Conservation (phyloP, 2,113 vertebrate genomes). For the Pedionomus torquatus region DNA sequence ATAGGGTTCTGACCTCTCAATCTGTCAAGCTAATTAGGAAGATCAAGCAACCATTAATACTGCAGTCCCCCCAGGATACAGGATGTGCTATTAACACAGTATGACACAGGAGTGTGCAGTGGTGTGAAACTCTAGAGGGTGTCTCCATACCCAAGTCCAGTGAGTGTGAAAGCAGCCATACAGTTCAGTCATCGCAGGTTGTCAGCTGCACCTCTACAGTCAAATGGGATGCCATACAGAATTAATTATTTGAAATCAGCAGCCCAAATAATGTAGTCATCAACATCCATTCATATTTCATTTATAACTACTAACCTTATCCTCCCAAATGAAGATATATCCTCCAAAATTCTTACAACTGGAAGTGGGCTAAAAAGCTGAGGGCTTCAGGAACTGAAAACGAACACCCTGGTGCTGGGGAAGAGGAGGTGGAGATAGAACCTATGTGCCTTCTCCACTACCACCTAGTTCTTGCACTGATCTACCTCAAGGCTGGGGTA, state of each 20-base stretch:
- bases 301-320: neutral
- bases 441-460: neutral
- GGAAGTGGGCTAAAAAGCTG: neutral
- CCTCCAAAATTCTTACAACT: neutral
- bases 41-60: neutral
- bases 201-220: neutral
- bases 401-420: neutral
- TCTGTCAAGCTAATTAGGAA: constrained; percentile 51
- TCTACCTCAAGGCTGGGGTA: neutral
- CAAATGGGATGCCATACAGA: neutral
- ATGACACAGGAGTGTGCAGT: neutral
- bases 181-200: neutral
- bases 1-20: neutral
- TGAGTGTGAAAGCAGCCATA: neutral
- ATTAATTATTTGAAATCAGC: neutral
- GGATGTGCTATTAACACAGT: neutral
- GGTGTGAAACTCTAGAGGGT: neutral
- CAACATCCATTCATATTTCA: neutral
- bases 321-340: neutral
- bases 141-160: neutral
- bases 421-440: neutral
- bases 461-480: neutral
- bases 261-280: neutral
- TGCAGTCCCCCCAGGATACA: neutral
- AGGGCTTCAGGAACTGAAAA: neutral